Base-by-base conservation (phyloP, 30 jellyfish, hydroid and myxozoan species). In the Morbakka virulenta region DNA sequence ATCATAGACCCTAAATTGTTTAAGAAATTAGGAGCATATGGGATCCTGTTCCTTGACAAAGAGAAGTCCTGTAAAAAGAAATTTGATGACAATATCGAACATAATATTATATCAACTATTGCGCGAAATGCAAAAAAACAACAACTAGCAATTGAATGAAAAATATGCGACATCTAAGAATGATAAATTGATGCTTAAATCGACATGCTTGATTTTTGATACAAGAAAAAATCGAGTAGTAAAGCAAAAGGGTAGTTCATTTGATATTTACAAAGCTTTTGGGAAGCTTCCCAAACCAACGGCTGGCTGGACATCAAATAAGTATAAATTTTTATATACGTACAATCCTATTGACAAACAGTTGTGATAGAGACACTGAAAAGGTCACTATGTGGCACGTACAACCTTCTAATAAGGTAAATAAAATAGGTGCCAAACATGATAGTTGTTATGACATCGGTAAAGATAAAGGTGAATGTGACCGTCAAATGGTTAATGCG, bases 111-210 rank as follows among this genome's bases (percentile, higher is more conserved):
- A 72, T 72, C 63, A 77, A 70, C 52, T 77, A 77, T 50, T 77
- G 89, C 25, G 84, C 65, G 24, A 77, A 77, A 62, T 77, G 89
- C 49, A 77, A 32, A 63, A 64, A n/a, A 28, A 67, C 22, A 32
- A 25, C 81, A 1, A 77, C 33, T 0, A 77, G 65, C 63, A 64
- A 73, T 4, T 32, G 36, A 64, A 2, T 62, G 35, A 77, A 62
- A 61, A 70, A 32, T 28, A 57, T 0, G 35, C 52, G 76, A 24
- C n/a, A 12, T 47, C 65, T 71, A 32, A n/a, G n/a, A n/a, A n/a
- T n/a, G n/a, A n/a, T n/a, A n/a, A n/a, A n/a, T n/a, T n/a, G n/a
- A n/a, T n/a, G n/a, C n/a, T n/a, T n/a, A n/a, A n/a, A n/a, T n/a
- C n/a, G n/a, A n/a, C n/a, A n/a, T n/a, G n/a, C n/a, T 29, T 72